Evolutionary conservation across 1,140 invertebrate species (phyloP).

Genomic region (Leptestheria dahalacensis): DNA sequence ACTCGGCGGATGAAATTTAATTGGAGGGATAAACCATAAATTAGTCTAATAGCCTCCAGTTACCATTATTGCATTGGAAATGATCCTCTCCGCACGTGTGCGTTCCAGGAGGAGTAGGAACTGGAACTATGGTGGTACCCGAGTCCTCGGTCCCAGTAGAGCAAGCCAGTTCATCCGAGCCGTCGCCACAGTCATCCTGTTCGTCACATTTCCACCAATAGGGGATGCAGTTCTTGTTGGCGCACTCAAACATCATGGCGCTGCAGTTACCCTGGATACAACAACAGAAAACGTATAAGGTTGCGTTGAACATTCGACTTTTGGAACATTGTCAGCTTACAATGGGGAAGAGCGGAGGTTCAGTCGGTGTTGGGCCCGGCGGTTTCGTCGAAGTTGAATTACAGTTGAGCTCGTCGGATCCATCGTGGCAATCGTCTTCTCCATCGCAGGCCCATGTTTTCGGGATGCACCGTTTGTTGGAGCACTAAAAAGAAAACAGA

Average conservation of each 20-base stretch:
- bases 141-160: conserved; percentile 29
- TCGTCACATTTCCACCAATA: conserved; percentile 62
- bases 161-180: conserved; percentile 57
- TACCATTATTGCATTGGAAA: conserved; percentile 53
- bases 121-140: conserved; percentile 26
- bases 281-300: conserved; percentile 15
- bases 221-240: conserved; percentile 60
- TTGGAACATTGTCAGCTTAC: neutral
- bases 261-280: conserved; percentile 39
- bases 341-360: neutral
- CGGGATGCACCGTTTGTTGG: conserved; percentile 62
- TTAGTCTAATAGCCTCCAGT: neutral
- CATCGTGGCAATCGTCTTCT: conserved; percentile 62
- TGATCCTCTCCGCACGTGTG: conserved; percentile 41
- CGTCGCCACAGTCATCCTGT: conserved; percentile 61
- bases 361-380: conserved; percentile 26
- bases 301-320: neutral
- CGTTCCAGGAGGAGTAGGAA: conserved; percentile 23
- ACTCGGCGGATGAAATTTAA: conserved; percentile 5
- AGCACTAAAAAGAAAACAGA: conserved; percentile 30
- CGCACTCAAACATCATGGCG: conserved; percentile 51
- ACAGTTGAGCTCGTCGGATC: conserved; percentile 57
- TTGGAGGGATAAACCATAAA: neutral
- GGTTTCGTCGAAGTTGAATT: conserved; percentile 27
- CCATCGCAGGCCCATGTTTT: conserved; percentile 62